Conservation (phyloP, 2,797 vertebrate species). For the Amniataba percoides region DNA sequence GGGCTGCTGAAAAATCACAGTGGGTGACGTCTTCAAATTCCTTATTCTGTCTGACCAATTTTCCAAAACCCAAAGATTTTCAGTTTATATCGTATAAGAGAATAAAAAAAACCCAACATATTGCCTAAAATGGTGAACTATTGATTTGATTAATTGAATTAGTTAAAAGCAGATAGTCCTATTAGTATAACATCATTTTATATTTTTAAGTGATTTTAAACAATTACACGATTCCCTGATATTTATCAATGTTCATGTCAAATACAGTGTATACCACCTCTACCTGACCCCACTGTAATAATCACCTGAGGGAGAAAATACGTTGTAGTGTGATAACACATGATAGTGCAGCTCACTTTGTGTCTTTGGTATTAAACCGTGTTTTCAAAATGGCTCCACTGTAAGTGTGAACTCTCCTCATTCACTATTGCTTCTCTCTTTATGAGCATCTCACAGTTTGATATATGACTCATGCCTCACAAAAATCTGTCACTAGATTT, state of each 20-base stretch:
- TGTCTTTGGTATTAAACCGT: slow-evolving; percentile 7
- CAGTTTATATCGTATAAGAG: not conserved
- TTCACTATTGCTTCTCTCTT: slow-evolving; percentile 33
- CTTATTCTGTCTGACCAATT: not conserved
- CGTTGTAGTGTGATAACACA: too few relatives aligned
- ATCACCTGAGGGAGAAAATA: slow-evolving; percentile 5
- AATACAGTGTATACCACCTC: not conserved
- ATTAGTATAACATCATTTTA: not conserved
- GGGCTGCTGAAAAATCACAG: not conserved
- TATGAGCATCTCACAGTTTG: slow-evolving; percentile 47
- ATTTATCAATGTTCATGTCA: not conserved
- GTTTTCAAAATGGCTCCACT: slow-evolving; percentile 31
- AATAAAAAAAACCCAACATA: not conserved
- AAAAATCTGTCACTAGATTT: slow-evolving; percentile 52
- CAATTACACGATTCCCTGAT: not conserved
- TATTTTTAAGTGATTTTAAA: not conserved
- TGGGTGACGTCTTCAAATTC: not conserved
- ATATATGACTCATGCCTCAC: slow-evolving; percentile 60
- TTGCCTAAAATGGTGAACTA: not conserved
- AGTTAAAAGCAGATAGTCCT: too few relatives aligned
- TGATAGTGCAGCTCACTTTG: not conserved
- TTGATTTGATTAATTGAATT: not conserved
- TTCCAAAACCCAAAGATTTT: not conserved
- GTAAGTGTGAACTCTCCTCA: slow-evolving; percentile 20
- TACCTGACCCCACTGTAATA: slow-evolving; percentile 6